A percentile compares a stretch with the other conserved stretches of the same genome.
These are phyloP conservation scores for Neodon shergylaensis DNA, from an alignment of 2,113 vertebrate genomes.

Conservation along the genomic window DNA sequence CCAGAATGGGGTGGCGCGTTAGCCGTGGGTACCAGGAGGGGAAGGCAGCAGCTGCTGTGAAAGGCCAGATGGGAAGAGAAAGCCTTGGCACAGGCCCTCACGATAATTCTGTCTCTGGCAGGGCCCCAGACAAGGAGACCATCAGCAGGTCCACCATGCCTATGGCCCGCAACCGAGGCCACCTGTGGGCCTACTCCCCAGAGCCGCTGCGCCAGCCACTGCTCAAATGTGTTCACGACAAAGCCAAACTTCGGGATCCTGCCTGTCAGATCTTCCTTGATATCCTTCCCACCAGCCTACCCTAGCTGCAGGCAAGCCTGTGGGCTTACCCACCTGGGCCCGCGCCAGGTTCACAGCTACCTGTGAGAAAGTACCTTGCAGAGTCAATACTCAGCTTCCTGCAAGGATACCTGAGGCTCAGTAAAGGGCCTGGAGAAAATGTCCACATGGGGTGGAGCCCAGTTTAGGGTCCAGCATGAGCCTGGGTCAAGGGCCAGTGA, in stretches of 20 bases:
- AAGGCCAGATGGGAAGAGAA: background rate
- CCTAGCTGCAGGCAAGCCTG: accelerated
- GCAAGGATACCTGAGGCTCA: too few species aligned
- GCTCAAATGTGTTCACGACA: constrained; percentile 87
- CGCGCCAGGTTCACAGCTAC: accelerated
- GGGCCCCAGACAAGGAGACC: constrained; percentile 91
- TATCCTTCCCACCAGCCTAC: constrained; percentile 89
- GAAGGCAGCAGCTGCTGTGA: accelerated
- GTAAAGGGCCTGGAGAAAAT: background rate
- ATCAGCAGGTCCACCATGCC: constrained; percentile 90
- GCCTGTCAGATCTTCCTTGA: constrained; percentile 94
- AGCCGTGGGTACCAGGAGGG: background rate
- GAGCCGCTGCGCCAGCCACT: constrained; percentile 95
- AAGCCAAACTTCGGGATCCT: constrained; percentile 88
- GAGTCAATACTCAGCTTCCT: accelerated
- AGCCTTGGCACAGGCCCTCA: background rate
- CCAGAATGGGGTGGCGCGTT: too few species aligned
- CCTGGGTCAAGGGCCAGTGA: background rate
- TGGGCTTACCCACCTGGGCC: accelerated
- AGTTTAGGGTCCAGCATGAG: too few species aligned
- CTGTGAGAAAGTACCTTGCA: accelerated
- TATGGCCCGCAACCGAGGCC: constrained; percentile 86
- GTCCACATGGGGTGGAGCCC: background rate
- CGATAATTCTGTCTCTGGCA: constrained; percentile 66
- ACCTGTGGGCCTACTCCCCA: constrained; percentile 91